Base-by-base conservation (phyloP, 2,797 vertebrate species). In the Rhabdomys pumilio region DNA sequence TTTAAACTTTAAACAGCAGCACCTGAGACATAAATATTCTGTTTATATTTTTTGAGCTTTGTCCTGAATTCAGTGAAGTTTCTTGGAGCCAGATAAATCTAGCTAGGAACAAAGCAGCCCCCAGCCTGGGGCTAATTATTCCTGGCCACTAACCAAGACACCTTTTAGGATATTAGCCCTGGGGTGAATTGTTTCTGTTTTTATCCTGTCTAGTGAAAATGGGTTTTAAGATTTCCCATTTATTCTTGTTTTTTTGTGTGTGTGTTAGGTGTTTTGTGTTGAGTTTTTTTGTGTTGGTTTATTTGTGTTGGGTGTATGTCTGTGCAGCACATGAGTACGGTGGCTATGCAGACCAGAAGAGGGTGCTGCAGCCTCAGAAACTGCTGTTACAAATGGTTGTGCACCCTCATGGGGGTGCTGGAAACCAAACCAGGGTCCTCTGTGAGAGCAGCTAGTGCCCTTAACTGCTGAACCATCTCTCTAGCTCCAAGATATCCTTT, bases 21-120 rank as follows among this genome's bases (percentile, higher is more conserved):
- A 38, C 53, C 69, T 44, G 86, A 90, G 24, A 80, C 65, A 41
- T n/a, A 8, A 19, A 53, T 53, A 75, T 59, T 38, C 20, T 96
- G 1, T 77, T 44, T 26, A 15, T 77, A 67, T 20, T 65, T 67
- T 6, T 65, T 76, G 77, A 92, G 4, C 2, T 84, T 88, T 88
- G 10, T 79, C 73, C 26, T 85, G 24, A 41, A 59, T n/a, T 93
- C 50, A 57, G 3, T 81, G 57, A 59, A 57, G 20, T 61, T 34
- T 44, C 41, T 31, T 94, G 53, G n/a, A 89, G 84, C 53, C 14
- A 86, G 17, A 75, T 82, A 63, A 69, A 41, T 84, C 38, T 95
- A 91, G 8, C 10, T 89, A 44, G 19, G 24, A 69, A 19, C 14
- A 92, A 94, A 76, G 17, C 15, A 8, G 8, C 53, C 75, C 72